Conservation (phyloP, 2,797 vertebrate species). For the Rhyacichthys aspro region DNA sequence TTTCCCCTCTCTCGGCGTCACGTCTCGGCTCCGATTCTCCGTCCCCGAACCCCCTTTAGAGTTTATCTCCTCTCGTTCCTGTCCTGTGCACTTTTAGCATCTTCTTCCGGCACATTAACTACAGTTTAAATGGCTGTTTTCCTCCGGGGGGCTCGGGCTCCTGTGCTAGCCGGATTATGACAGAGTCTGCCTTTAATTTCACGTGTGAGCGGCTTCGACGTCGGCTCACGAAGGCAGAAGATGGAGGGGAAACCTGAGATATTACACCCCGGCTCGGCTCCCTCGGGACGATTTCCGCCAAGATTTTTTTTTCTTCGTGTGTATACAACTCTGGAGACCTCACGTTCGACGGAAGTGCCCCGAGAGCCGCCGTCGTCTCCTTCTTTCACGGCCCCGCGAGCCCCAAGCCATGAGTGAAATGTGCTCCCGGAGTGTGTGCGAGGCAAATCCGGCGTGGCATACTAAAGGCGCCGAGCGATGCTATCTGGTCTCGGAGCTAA, state of each 20-base stretch:
- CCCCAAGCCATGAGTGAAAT: conserved; percentile 79
- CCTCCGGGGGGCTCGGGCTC: conserved; percentile 36
- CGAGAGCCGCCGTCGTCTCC: conserved; percentile 53
- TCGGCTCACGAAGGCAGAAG: conserved; percentile 57
- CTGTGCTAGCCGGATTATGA: conserved; percentile 68
- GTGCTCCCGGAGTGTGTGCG: conserved; percentile 53
- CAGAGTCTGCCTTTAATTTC: conserved; percentile 82
- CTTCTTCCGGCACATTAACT: conserved; percentile 49
- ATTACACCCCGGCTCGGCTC: conserved; percentile 60
- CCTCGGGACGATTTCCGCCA: conserved; percentile 67
- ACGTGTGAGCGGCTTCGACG: conserved; percentile 76
- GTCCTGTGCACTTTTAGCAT: conserved; percentile 35
- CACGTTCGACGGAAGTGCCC: not conserved
- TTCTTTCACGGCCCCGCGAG: conserved; percentile 69
- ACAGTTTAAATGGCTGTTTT: conserved; percentile 58
- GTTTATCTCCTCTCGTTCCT: conserved; percentile 12
- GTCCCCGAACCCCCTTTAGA: not conserved
- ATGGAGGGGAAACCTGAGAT: conserved; percentile 40
- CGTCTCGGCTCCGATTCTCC: conserved; percentile 7
- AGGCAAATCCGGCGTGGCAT: conserved; percentile 68
- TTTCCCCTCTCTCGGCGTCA: conserved; percentile 5
- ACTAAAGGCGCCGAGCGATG: conserved; percentile 77
- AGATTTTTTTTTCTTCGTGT: conserved; percentile 55
- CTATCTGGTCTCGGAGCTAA: conserved; percentile 78
- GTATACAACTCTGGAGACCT: conserved; percentile 24